Evolutionary conservation across 1,140 invertebrate species (phyloP).

Genomic region (Nebria ingens): DNA sequence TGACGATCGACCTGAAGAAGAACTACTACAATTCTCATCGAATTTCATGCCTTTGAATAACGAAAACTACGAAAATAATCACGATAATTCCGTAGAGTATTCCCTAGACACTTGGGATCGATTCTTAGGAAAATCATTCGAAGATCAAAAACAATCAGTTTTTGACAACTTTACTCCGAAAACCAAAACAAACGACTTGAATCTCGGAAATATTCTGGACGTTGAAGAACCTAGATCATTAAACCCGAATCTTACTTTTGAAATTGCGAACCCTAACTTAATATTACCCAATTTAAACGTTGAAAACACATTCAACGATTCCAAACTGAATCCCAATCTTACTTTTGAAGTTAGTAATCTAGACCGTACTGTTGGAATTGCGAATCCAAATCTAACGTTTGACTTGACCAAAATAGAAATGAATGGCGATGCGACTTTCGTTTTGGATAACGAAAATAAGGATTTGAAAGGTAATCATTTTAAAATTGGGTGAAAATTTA

Average conservation of each 20-base stretch:
- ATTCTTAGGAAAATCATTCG: slow-evolving; percentile 30
- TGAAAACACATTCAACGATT: too few relatives aligned
- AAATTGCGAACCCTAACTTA: too few relatives aligned
- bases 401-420: slow-evolving; percentile 2
- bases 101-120: slow-evolving; percentile 35
- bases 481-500: too few relatives aligned
- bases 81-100: slow-evolving; percentile 21
- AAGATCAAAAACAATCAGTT: slow-evolving; percentile 20
- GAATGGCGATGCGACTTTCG: slow-evolving; percentile 16
- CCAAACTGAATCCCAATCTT: too few relatives aligned
- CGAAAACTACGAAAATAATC: slow-evolving; percentile 19
- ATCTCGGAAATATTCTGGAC: too few relatives aligned
- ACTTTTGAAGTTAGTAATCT: too few relatives aligned
- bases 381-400: neutral
- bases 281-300: too few relatives aligned
- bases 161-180: slow-evolving; percentile 32
- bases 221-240: too few relatives aligned
- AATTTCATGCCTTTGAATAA: slow-evolving; percentile 37
- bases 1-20: slow-evolving; percentile 35
- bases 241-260: too few relatives aligned
- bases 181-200: too few relatives aligned
- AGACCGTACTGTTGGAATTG: too few relatives aligned
- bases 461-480: neutral
- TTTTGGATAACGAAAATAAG: slow-evolving; percentile 12
- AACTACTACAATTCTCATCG: slow-evolving; percentile 39